Percentiles rank a stretch among this genome's conserved stretches.
Evolutionary conservation across 2,797 vertebrate genomes (phyloP).

Genomic region (Bradypus variegatus): DNA sequence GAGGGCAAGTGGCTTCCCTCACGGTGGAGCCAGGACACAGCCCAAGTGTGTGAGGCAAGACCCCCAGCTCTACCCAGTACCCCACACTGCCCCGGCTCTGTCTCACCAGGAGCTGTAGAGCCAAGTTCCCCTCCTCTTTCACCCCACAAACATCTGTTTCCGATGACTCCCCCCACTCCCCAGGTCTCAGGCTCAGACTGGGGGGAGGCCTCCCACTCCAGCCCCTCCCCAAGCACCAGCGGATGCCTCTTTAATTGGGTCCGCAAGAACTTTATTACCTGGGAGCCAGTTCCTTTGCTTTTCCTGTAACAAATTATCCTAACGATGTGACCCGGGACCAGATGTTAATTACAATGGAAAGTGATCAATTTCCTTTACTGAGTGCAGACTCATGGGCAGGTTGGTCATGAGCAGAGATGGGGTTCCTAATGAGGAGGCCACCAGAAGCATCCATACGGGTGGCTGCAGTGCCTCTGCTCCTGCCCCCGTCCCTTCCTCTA

Average conservation of each 20-base stretch:
- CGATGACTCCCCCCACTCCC: background rate
- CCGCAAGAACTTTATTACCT: constrained; percentile 77
- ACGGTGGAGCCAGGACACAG: fast-evolving
- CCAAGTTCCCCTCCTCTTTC: background rate
- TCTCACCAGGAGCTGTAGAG: background rate
- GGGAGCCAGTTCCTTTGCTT: constrained; percentile 70
- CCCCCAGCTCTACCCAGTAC: background rate
- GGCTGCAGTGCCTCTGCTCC: constrained; percentile 53
- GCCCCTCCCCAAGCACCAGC: constrained; percentile 40
- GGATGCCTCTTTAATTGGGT: constrained; percentile 73
- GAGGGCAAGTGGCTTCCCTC: background rate
- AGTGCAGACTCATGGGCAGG: constrained; percentile 75
- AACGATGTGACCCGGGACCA: constrained; percentile 80
- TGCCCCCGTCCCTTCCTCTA: background rate
- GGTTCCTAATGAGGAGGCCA: constrained; percentile 74
- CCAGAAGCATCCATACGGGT: constrained; percentile 64
- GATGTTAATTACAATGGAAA: constrained; percentile 83
- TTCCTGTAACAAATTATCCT: constrained; percentile 80
- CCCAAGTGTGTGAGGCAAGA: background rate
- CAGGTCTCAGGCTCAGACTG: too few relatives aligned
- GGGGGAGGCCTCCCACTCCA: background rate
- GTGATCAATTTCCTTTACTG: constrained; percentile 84
- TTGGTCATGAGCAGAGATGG: constrained; percentile 70
- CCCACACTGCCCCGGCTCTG: too few relatives aligned
- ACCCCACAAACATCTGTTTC: background rate